These are phyloP conservation scores for Ageneiosus marmoratus DNA, from an alignment of 2,113 vertebrate genomes.

Conservation along the genomic window DNA sequence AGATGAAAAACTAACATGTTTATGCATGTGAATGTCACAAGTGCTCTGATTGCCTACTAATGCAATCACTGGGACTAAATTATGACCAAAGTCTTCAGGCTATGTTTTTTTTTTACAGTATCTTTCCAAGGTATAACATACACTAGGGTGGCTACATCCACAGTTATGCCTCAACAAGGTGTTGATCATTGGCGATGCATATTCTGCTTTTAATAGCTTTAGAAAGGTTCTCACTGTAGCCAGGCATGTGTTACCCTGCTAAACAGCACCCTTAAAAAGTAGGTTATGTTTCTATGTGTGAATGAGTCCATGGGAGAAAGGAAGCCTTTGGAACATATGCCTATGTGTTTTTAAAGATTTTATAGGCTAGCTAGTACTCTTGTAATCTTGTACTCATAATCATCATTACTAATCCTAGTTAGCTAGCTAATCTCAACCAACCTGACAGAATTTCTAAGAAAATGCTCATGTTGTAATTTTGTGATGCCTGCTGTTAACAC, in stretches of 20 bases:
- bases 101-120: neutral
- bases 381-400: too few species aligned
- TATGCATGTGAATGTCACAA: neutral
- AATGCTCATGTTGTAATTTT: neutral
- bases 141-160: neutral
- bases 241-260: neutral
- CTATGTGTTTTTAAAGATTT: neutral
- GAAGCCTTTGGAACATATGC: neutral
- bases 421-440: neutral
- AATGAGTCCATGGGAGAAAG: neutral
- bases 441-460: neutral
- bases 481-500: neutral
- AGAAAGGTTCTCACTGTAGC: neutral
- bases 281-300: neutral
- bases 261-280: neutral
- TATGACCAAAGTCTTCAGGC: too few species aligned
- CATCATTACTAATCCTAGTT: neutral
- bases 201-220: neutral
- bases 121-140: neutral
- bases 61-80: constrained; percentile 2
- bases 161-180: neutral
- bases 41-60: neutral
- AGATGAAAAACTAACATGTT: constrained; percentile 1
- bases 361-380: neutral
- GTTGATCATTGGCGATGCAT: neutral